Evolutionary conservation across 2,888 invertebrate genomes (phyloP).

Genomic region (Drosophila infuscata): DNA sequence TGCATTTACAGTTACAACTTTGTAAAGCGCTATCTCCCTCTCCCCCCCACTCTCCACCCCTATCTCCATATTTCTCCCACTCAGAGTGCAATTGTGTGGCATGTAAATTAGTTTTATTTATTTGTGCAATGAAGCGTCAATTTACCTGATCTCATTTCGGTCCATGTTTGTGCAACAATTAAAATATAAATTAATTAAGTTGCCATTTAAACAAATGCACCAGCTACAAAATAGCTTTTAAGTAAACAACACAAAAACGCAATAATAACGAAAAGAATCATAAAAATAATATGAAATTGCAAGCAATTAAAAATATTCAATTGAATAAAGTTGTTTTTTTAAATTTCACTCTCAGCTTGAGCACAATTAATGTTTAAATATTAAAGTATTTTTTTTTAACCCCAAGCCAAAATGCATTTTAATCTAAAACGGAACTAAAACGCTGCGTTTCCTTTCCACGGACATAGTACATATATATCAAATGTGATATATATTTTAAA

Average conservation of each 20-base stretch:
- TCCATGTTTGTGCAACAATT: constrained; percentile 20
- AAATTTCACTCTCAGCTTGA: neutral
- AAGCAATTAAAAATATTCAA: constrained; percentile 14
- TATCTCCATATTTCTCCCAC: neutral
- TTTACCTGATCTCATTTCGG: constrained; percentile 37
- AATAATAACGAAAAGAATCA: neutral
- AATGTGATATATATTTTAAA: neutral
- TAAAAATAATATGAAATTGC: constrained; percentile 1
- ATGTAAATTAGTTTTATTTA: constrained; percentile 32
- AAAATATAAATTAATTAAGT: constrained; percentile 45
- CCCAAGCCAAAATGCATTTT: neutral
- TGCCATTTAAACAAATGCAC: constrained; percentile 26
- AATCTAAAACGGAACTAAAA: constrained; percentile 32
- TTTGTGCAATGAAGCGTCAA: constrained; percentile 32
- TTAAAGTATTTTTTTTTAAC: neutral
- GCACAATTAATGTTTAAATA: neutral
- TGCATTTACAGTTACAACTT: constrained; percentile 9
- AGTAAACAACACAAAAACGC: constrained; percentile 1
- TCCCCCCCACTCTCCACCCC: too few relatives aligned
- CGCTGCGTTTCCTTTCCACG: constrained; percentile 11
- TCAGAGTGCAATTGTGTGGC: neutral
- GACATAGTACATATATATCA: neutral
- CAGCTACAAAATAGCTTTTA: constrained; percentile 15
- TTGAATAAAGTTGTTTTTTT: constrained; percentile 11
- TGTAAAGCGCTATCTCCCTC: neutral